Conservation (phyloP, 2,888 invertebrate species). For the Hirudinaria manillensis region DNA sequence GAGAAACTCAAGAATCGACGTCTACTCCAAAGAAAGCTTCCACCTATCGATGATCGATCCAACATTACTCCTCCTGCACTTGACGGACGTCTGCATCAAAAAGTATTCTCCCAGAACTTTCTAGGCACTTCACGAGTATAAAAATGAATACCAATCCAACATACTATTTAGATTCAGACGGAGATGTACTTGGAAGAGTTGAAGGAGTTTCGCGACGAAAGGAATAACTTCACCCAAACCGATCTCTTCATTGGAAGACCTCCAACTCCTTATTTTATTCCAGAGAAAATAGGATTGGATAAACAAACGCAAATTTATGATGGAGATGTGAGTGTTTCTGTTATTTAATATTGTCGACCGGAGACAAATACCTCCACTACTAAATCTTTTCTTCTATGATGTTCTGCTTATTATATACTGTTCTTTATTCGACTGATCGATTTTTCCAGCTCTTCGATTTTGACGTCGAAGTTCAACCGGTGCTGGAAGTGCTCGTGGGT, state of each 20-base stretch:
- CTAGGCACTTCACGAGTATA: too few species aligned
- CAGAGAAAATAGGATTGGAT: slow-evolving; percentile 69
- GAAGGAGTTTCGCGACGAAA: slow-evolving; percentile 59
- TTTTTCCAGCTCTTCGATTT: slow-evolving; percentile 69
- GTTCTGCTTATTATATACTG: not conserved
- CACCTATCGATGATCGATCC: slow-evolving; percentile 4
- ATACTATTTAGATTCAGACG: slow-evolving; percentile 66
- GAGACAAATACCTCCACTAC: not conserved
- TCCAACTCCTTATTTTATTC: slow-evolving; percentile 68
- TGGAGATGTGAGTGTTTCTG: slow-evolving; percentile 65
- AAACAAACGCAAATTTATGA: slow-evolving; percentile 78
- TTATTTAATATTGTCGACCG: not conserved
- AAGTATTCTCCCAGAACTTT: not conserved
- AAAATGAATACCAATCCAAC: too few species aligned
- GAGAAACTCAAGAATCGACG: slow-evolving; percentile 16
- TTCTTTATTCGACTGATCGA: not conserved
- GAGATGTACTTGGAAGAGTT: slow-evolving; percentile 58
- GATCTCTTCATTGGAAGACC: slow-evolving; percentile 78
- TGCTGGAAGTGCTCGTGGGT: slow-evolving; percentile 79
- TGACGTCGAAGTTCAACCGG: slow-evolving; percentile 81
- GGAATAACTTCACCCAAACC: slow-evolving; percentile 75
- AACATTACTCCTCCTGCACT: slow-evolving; percentile 18
- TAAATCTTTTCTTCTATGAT: not conserved
- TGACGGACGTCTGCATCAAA: slow-evolving; percentile 27
- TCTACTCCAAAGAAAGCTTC: not conserved